Evolutionary conservation across 2,113 vertebrate species (phyloP).

Genomic region (Casuarius casuarius): DNA sequence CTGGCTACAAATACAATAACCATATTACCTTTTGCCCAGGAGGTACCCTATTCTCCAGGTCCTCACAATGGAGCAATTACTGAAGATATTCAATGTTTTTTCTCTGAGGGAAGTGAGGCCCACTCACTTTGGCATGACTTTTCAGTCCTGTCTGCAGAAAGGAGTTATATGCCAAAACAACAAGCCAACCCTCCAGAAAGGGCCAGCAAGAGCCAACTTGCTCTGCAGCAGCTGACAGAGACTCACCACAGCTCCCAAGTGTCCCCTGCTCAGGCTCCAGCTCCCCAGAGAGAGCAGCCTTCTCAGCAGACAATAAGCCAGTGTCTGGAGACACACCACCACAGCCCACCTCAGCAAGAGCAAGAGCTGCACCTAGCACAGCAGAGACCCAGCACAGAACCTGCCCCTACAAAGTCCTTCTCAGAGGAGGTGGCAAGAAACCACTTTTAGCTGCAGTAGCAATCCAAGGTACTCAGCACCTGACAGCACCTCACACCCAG

Average conservation of each 20-base stretch:
- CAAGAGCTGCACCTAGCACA: not conserved
- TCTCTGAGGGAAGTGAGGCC: too few relatives aligned
- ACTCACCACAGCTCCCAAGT: not conserved
- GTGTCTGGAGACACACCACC: not conserved
- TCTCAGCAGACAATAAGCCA: not conserved
- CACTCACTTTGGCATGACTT: not conserved
- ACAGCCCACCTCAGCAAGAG: not conserved
- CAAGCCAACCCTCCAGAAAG: not conserved
- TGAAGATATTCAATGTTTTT: not conserved
- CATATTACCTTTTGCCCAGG: not conserved
- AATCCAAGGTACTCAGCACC: rapidly evolving
- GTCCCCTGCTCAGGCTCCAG: not conserved
- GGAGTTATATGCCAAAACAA: not conserved
- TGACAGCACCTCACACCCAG: not conserved
- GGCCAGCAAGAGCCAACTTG: not conserved
- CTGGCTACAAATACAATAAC: not conserved
- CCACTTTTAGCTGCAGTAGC: not conserved
- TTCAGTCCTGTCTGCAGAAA: not conserved
- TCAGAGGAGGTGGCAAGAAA: not conserved
- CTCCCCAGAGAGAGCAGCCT: not conserved
- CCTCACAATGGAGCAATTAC: too few relatives aligned
- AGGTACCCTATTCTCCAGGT: not conserved
- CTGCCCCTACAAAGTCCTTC: not conserved
- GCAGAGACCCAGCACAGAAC: not conserved
- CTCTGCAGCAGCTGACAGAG: rapidly evolving